These are phyloP conservation scores for Lytechinus pictus DNA, from an alignment of 35 echinoderm and acorn worm genomes.

Conservation along the genomic window DNA sequence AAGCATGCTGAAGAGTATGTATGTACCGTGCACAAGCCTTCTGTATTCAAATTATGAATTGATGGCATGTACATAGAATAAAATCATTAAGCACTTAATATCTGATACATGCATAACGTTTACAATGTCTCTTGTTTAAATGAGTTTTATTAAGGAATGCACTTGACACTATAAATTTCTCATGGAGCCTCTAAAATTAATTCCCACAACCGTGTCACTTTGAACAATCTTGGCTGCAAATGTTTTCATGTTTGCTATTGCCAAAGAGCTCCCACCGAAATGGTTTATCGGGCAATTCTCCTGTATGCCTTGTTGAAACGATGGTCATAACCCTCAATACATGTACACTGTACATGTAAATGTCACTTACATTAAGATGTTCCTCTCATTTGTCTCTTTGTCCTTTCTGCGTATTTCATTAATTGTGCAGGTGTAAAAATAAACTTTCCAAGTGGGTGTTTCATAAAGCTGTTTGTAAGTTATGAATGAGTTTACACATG, in stretches of 20 bases:
- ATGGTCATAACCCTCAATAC: neutral
- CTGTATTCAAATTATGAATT: too few species aligned
- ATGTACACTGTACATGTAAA: neutral
- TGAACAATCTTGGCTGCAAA: neutral
- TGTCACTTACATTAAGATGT: neutral
- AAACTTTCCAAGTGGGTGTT: too few species aligned
- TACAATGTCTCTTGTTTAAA: neutral
- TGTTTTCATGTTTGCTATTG: neutral
- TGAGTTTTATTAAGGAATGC: neutral
- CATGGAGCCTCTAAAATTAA: neutral
- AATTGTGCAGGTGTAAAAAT: too few species aligned
- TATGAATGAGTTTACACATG: too few species aligned
- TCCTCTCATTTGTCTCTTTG: neutral
- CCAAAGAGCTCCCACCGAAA: neutral
- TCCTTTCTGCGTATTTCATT: too few species aligned
- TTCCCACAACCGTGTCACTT: neutral
- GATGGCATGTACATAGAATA: too few species aligned
- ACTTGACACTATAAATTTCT: neutral
- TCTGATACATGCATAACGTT: too few species aligned
- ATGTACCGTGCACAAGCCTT: too few species aligned
- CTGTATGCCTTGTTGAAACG: neutral
- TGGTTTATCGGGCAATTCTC: neutral
- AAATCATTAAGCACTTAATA: too few species aligned
- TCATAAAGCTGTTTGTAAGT: too few species aligned
- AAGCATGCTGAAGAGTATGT: too few species aligned